A percentile compares a stretch with the other conserved stretches of the same genome.
Evolutionary conservation across 2,797 vertebrate species (phyloP).

Genomic region (Etheostoma nigrum): DNA sequence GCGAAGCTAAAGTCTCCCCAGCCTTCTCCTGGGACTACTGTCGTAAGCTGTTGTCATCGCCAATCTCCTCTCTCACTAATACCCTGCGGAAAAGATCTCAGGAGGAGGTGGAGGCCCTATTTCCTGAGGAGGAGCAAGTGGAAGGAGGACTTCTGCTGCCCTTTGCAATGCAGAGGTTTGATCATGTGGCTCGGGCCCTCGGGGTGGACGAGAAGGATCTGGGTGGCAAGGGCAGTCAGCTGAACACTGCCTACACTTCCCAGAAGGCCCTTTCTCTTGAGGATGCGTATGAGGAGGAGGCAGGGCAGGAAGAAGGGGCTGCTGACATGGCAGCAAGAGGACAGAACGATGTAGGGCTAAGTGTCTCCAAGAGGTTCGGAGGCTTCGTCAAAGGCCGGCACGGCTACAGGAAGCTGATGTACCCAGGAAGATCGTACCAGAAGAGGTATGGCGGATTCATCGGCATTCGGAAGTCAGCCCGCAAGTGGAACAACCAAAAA

Average conservation of each 20-base stretch:
- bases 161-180: slow-evolving; percentile 76
- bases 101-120: slow-evolving; percentile 79
- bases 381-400: slow-evolving; percentile 86
- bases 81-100: slow-evolving; percentile 79
- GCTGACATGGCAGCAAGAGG: slow-evolving; percentile 51
- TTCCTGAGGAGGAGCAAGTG: slow-evolving; percentile 72
- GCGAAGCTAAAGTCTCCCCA: slow-evolving; percentile 84
- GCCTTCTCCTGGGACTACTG: slow-evolving; percentile 90
- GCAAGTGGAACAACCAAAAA: slow-evolving; percentile 99
- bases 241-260: slow-evolving; percentile 65
- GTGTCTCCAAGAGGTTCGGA: slow-evolving; percentile 85
- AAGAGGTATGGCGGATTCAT: slow-evolving; percentile 97
- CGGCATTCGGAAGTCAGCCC: slow-evolving; percentile 94
- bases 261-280: slow-evolving; percentile 68
- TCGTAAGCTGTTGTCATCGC: slow-evolving; percentile 67
- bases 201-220: slow-evolving; percentile 69
- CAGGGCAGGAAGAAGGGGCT: slow-evolving; percentile 56
- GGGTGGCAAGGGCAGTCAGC: slow-evolving; percentile 55
- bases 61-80: slow-evolving; percentile 63
- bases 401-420: slow-evolving; percentile 83
- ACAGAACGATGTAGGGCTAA: slow-evolving; percentile 67
- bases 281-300: slow-evolving; percentile 71
- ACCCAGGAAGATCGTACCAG: slow-evolving; percentile 88
- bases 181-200: slow-evolving; percentile 76
- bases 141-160: slow-evolving; percentile 75